Evolutionary conservation across 2,888 invertebrate genomes (phyloP), one percentile per base, ranked within the genome.

Genomic region (Leptopilina drosophilae): DNA sequence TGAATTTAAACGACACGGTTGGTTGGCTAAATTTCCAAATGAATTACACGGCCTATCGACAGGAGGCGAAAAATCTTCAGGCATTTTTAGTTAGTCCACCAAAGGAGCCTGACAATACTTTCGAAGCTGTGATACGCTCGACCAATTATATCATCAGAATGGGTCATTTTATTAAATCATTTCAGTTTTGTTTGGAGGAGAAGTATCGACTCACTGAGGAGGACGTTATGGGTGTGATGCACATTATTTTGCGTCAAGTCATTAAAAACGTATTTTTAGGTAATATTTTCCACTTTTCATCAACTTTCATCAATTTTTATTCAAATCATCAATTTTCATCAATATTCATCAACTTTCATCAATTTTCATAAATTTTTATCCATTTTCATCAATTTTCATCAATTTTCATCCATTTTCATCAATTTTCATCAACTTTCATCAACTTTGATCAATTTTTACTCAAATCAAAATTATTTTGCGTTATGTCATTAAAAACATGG

Each of bases 151-250:
- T 73, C 14, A 14, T 73, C 2, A 73, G 53, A 56, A 8, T 73
- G 33, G 53, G 5, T 14, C 20, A 73, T 20, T 53, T 73, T 6
- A 56, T 73, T 33, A n/a, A 56, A 53, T 53, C 53, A 8, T 56
- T 73, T 26, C 26, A 73, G 56, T 53, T 9, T 26, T 73, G 69
- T 12, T 53, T 73, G 2, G 33, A 33, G 12, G 26, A 56, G 12
- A 1, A 73, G 53, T 14, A 73, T 14, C 20, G 20, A 14, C 9
- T 73, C 4, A 73, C 20, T 15, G 69, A 73, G 26, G 53, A 33
- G 6, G 56, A 73, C 8, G 69, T 73, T 9, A 49, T 73, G 69
- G 53, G 33, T 26, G 53, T 73, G n/a, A 73, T 73, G 69, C 11
- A 53, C 33, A 33, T 53, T 6, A 73, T 73, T 53, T n/a, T 73